These are phyloP conservation scores for Lasiurus borealis DNA, from an alignment of 2,113 vertebrate genomes.

Conservation along the genomic window DNA sequence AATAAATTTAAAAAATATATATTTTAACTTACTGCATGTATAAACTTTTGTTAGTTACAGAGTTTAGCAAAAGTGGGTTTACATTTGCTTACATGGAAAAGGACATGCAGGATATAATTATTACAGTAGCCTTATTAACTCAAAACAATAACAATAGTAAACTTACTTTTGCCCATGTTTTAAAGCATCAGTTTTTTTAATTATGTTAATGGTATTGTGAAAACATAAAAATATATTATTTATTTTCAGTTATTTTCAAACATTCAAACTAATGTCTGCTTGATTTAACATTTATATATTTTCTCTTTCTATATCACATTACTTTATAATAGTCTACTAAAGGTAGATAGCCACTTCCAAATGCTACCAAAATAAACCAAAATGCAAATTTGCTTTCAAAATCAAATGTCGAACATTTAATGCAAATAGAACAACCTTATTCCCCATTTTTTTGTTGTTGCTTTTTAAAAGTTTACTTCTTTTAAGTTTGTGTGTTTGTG, in stretches of 20 bases:
- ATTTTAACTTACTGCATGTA: not conserved
- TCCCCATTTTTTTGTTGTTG: not conserved
- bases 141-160: not conserved
- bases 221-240: not conserved
- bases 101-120: not conserved
- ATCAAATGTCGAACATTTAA: not conserved
- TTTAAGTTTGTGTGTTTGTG: not conserved
- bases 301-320: not conserved
- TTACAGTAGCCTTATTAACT: not conserved
- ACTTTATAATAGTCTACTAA: not conserved
- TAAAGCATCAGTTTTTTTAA: not conserved
- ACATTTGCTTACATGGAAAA: not conserved
- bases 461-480: not conserved
- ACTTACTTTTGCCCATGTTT: not conserved
- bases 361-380: not conserved
- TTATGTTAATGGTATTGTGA: not conserved
- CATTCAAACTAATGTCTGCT: not conserved
- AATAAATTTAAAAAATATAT: not conserved
- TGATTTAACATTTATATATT: not conserved
- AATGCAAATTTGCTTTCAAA: not conserved
- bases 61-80: not conserved
- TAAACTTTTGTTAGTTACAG: not conserved
- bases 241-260: not conserved
- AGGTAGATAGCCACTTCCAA: not conserved
- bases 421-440: not conserved